Base-by-base conservation (phyloP, 2,888 invertebrate genomes). In the Epirrita christyi region DNA sequence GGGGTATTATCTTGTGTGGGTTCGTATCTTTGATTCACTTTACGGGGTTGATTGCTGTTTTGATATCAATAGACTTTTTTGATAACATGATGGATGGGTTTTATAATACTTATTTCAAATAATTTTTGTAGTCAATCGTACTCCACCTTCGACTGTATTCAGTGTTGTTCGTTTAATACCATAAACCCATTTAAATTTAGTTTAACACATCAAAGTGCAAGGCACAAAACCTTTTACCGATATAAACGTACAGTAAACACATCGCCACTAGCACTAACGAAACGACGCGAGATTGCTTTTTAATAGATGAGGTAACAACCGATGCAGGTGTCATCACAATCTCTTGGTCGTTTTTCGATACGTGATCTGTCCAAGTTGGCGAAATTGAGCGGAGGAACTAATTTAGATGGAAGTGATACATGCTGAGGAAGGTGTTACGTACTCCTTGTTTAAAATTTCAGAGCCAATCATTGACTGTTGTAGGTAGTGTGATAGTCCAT, bases 211-310 rank as follows among this genome's bases (percentile, higher is more conserved):
- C 11, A 36, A 3, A 1, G 36, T 36, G 28, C 10, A 28, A 48
- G 28, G 28, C 0, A 29, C 47, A 9, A 1, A 37, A 8, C 38
- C 13, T 13, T 13, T 38, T 47, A 28, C 28, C 38, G 32, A 32
- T 32, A 40, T 32, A 40, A 42, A 21, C n/a, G n/a, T n/a, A n/a
- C 42, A 42, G 34, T 15, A 9, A 38, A 29, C 29, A 37, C 13
- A 32, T 52, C 38, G 42, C n/a, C 14, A 41, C 32, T 9, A 42
- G 15, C 49, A 47, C 51, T 60, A 64, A 61, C 57, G 59, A 61
- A 64, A 54, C 61, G 64, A 48, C 57, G 50, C 58, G 56, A 67
- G 76, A 78, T 79, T 78, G 76, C 72, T 76, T 79, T 76, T 78
- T 78, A 78, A 78, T 76, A 73, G 77, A 66, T 68, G 55, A 65